phyloP scores from a whole-genome alignment of 1,140 invertebrate genomes.

The Phthorimaea operculella region DNA sequence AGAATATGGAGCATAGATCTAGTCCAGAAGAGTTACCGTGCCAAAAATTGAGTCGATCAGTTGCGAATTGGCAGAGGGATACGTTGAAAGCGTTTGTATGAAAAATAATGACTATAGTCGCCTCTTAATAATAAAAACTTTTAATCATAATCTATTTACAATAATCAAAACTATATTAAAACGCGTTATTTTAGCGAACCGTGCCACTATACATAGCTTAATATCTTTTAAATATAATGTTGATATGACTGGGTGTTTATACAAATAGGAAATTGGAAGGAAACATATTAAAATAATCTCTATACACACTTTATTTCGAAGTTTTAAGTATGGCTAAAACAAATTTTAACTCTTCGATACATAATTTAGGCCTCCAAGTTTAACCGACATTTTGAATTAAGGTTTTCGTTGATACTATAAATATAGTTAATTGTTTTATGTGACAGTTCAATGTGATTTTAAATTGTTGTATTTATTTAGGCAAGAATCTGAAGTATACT shows the following conservation, averaged over 20 bases:
- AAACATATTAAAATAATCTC: background rate
- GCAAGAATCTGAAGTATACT: too few species aligned
- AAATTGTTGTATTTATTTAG: too few species aligned
- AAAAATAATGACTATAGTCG: too few species aligned
- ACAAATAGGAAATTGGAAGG: conserved; percentile 25
- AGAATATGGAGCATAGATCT: too few species aligned
- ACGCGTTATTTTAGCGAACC: conserved; percentile 22
- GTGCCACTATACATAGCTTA: conserved; percentile 30
- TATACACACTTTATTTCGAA: background rate
- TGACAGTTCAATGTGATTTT: too few species aligned
- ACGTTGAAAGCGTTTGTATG: too few species aligned
- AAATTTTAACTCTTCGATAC: conserved; percentile 11
- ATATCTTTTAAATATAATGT: conserved; percentile 40
- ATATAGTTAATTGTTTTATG: background rate
- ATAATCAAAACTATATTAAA: conserved; percentile 33
- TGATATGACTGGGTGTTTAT: conserved; percentile 58
- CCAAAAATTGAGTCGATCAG: too few species aligned
- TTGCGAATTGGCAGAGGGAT: too few species aligned
- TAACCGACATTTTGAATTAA: background rate
- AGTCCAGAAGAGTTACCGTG: too few species aligned
- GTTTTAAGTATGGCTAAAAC: background rate
- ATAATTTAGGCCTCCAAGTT: conserved; percentile 2
- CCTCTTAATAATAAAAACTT: conserved; percentile 58
- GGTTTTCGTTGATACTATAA: background rate
- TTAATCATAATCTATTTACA: conserved; percentile 39